Conservation (phyloP, 35 echinoderm and acorn worm species). For the Lytechinus pictus region DNA sequence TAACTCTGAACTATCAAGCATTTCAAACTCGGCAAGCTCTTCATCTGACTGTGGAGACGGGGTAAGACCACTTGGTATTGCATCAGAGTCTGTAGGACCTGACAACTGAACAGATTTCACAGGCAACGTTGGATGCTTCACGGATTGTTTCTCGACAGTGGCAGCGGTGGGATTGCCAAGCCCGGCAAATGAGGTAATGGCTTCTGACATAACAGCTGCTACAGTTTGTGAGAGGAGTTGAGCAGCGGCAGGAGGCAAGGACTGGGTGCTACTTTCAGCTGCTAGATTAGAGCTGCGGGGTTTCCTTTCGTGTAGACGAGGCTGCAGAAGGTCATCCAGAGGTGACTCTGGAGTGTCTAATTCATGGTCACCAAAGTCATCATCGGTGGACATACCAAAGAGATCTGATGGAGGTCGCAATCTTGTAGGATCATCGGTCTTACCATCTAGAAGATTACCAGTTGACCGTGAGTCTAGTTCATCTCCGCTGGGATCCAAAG, state of each 20-base stretch:
- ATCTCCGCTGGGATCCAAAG: conserved; percentile 65
- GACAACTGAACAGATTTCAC: conserved; percentile 14
- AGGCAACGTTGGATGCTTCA: conserved; percentile 32
- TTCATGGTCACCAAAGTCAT: conserved; percentile 58
- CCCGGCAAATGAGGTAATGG: conserved; percentile 38
- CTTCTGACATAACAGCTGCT: conserved; percentile 71
- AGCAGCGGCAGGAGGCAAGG: conserved; percentile 68
- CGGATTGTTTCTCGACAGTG: neutral
- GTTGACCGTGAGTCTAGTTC: conserved; percentile 59
- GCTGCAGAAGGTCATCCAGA: neutral
- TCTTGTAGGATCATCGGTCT: neutral
- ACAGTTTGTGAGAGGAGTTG: conserved; percentile 80
- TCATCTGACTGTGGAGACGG: conserved; percentile 60
- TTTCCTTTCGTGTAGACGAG: neutral
- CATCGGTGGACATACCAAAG: conserved; percentile 44
- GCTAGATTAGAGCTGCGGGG: neutral
- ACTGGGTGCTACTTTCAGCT: neutral
- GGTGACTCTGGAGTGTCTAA: conserved; percentile 47
- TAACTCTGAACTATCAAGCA: conserved; percentile 82
- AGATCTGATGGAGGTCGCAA: neutral
- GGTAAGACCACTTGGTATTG: conserved; percentile 33
- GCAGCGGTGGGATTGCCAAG: conserved; percentile 17
- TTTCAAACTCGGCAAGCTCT: conserved; percentile 87
- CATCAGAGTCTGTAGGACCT: neutral
- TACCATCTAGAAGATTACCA: neutral